phyloP scores from a whole-genome alignment of 1,140 invertebrate species.

The Drosophila pseudoobscura region DNA sequence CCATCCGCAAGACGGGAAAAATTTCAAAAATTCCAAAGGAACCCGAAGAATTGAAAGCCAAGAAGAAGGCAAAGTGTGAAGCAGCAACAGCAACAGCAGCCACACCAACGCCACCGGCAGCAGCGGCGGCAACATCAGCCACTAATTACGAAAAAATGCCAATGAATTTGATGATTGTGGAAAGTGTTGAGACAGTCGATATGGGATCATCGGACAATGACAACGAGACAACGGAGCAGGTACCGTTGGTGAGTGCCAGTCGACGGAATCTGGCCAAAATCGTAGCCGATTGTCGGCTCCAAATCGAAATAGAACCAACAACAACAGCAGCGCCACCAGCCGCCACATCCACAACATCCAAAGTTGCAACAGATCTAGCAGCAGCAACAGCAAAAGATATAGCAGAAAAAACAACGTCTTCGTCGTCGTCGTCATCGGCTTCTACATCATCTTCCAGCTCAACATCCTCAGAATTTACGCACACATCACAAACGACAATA shows the following conservation, averaged over 20 bases:
- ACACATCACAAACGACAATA: constrained; percentile 75
- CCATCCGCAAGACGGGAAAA: constrained; percentile 55
- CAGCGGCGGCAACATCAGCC: constrained; percentile 10
- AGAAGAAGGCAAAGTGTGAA: constrained; percentile 76
- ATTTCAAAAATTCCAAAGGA: constrained; percentile 78
- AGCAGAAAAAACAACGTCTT: constrained; percentile 40
- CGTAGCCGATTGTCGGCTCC: constrained; percentile 73
- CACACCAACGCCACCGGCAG: constrained; percentile 8
- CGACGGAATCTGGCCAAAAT: constrained; percentile 75
- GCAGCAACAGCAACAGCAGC: constrained; percentile 13
- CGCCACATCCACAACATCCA: constrained; percentile 14
- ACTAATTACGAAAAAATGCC: constrained; percentile 74
- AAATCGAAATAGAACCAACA: constrained; percentile 63
- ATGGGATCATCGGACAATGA: constrained; percentile 61
- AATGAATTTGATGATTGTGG: constrained; percentile 73
- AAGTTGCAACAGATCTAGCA: constrained; percentile 28
- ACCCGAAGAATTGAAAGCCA: constrained; percentile 74
- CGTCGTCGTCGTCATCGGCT: constrained; percentile 39
- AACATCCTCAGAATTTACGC: constrained; percentile 72
- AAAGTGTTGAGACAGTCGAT: constrained; percentile 61
- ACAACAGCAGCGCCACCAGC: constrained; percentile 9
- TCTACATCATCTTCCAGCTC: constrained; percentile 52
- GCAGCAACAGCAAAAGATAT: constrained; percentile 29
- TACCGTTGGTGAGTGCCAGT: constrained; percentile 69
- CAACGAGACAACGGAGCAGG: constrained; percentile 68